Evolutionary conservation across 1,140 invertebrate species (phyloP), one percentile per base, ranked within the genome.

Genomic region (Drosophila bifasciata): DNA sequence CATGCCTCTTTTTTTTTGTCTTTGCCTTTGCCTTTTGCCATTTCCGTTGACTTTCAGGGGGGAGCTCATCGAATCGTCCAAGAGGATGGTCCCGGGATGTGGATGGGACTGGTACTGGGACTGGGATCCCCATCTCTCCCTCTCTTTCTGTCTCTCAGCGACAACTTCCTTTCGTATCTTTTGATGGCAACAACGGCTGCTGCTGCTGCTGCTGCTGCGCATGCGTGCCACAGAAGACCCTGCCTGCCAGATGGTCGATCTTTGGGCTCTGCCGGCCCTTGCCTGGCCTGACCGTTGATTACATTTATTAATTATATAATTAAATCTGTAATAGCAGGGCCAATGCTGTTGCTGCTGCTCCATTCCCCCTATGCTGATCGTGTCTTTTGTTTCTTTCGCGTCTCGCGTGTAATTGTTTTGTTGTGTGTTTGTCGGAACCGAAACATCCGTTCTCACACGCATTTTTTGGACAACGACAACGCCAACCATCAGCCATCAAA

Each of bases 241-340:
- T 51, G 49, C 19, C 75, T 55, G 72, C 67, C 80, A 81, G 74
- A 76, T 85, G 80, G 76, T 61, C 64, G 32, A 3, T 36, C 32
- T 36, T 32, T 44, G 21, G 52, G 39, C 49, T 23, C 40, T 56
- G 44, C 11, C 32, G 45, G 44, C 28, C 50, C 36, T 59, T 61
- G 59, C 52, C 55, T 63, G 56, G 43, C n/a, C 46, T 46, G 36
- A 28, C 44, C 78, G 79, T 88, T 86, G 83, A 86, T 88, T 86
- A 81, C 83, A 86, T 88, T 86, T 86, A 86, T 86, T 86, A 86
- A 86, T 86, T 86, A 86, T 86, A 86, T 88, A 88, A 86, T 86
- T 86, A 86, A 86, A 86, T 86, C 83, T 86, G 81, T 85, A 85
- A 85, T 85, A 66, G 67, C 78, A 77, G 83, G 52, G 60, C 57